Base-by-base conservation (phyloP, 2,888 invertebrate species). In the Drosophila hawaiiensis region DNA sequence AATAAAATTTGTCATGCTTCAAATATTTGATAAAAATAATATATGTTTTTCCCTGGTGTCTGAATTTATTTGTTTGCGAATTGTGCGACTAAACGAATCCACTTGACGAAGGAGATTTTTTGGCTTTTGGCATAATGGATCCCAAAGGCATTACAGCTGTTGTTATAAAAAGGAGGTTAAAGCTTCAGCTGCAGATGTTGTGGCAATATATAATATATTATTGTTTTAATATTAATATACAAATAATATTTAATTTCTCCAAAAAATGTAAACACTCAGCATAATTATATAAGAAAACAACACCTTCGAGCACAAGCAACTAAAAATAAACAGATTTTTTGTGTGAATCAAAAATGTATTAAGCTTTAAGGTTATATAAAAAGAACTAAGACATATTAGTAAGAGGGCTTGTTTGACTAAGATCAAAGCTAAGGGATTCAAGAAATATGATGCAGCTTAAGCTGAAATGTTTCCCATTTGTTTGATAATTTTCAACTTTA, bases 361-460 rank as follows among this genome's bases (percentile, higher is more conserved):
- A 19, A 22, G 54, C 35, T 25, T 25, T 10, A 2, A 25, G 16
- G 10, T 6, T 37, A 7, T 25, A 55, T 25, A 25, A 19, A 3
- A 35, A 55, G 9, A 35, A 35, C 9, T 1, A 10, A 25, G 9
- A 19, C 0, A 28, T 28, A 39, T 29, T 55, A 1, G 14, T n/a
- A 16, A 39, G 25, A 56, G 7, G 6, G 0, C 3, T 14, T 14
- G n/a, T 50, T 50, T 28, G 19, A 0, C 12, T 50, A 19, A 19
- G 50, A 9, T 29, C 28, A 29, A 39, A n/a, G n/a, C n/a, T 4
- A 14, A 39, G 12, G 28, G n/a, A 7, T 28, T 39, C 1, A 55
- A n/a, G 37, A 28, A 56, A n/a, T n/a, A 29, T 56, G 14, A n/a
- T 39, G 39, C 55, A 39, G 14, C 39, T 39, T 29, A n/a, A 56